phyloP scores from a whole-genome alignment of 2,113 vertebrate species.

The Abramis brama region DNA sequence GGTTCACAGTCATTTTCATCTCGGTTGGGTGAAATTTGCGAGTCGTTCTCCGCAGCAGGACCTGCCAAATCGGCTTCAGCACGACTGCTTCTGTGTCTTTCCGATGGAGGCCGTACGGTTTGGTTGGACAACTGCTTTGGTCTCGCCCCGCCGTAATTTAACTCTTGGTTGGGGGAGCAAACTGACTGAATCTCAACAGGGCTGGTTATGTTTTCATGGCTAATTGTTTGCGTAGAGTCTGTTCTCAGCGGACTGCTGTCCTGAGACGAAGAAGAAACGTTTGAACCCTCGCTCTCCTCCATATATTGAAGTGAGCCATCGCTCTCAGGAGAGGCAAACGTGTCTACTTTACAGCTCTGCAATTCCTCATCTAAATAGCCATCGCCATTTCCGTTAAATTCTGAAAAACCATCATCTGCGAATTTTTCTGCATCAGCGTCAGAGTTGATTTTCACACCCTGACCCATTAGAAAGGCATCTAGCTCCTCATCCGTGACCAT shows the following conservation, averaged over 20 bases:
- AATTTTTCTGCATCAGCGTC: conserved; percentile 42
- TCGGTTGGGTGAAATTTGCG: conserved; percentile 38
- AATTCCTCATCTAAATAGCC: conserved; percentile 57
- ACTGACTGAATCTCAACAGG: conserved; percentile 58
- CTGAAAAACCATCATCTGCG: conserved; percentile 55
- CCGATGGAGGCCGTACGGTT: conserved; percentile 67
- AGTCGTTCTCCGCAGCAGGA: conserved; percentile 56
- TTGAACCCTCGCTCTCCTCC: conserved; percentile 56
- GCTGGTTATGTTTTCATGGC: conserved; percentile 54
- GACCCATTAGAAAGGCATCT: conserved; percentile 87
- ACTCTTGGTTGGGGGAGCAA: conserved; percentile 64
- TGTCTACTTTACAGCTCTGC: conserved; percentile 55
- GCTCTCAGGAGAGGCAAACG: conserved; percentile 67
- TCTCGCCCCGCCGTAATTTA: conserved; percentile 81
- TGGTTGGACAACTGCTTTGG: conserved; percentile 82
- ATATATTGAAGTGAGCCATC: conserved; percentile 58
- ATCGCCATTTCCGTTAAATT: conserved; percentile 54
- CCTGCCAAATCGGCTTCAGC: conserved; percentile 44
- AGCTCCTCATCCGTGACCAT: conserved; percentile 89
- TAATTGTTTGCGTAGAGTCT: conserved; percentile 53
- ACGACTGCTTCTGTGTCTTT: conserved; percentile 45
- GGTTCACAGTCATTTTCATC: conserved; percentile 48
- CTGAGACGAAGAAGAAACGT: conserved; percentile 59
- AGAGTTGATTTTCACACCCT: conserved; percentile 65
- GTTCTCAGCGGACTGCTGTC: conserved; percentile 58